A percentile compares a stretch with the other conserved stretches of the same genome.
Evolutionary conservation across 2,888 invertebrate genomes (phyloP).

Genomic region (Phytoseiulus persimilis): DNA sequence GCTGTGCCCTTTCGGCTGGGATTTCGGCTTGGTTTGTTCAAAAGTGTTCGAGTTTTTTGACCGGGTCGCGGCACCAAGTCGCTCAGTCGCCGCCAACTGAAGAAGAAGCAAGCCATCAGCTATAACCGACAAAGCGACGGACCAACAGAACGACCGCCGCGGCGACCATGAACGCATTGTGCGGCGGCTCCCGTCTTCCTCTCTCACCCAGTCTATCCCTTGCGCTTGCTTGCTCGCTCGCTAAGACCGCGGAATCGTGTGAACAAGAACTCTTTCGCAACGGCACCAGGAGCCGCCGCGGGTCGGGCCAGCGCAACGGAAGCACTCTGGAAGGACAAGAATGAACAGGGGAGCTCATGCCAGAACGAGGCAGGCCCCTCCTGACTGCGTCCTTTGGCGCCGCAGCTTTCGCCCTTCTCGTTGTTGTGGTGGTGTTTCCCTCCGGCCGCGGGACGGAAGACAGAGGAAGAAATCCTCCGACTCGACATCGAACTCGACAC

Average conservation of each 20-base stretch:
- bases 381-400: too few species aligned
- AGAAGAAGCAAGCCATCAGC: background rate
- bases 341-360: too few species aligned
- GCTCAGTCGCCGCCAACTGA: background rate
- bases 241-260: background rate
- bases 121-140: background rate
- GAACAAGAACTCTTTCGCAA: background rate
- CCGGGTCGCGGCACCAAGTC: constrained; percentile 5
- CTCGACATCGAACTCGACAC: background rate
- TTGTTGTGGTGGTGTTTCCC: too few species aligned
- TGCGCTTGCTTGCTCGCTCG: background rate
- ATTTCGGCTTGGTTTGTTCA: background rate
- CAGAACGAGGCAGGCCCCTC: too few species aligned
- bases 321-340: too few species aligned
- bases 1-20: background rate
- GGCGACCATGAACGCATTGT: background rate
- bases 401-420: too few species aligned
- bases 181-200: background rate
- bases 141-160: background rate
- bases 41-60: constrained; percentile 5
- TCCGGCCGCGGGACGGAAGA: background rate
- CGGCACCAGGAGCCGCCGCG: background rate
- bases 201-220: background rate
- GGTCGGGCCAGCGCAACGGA: background rate
- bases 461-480: background rate